Base-by-base conservation (phyloP, 23 tunicate genomes). In the Styela clava region DNA sequence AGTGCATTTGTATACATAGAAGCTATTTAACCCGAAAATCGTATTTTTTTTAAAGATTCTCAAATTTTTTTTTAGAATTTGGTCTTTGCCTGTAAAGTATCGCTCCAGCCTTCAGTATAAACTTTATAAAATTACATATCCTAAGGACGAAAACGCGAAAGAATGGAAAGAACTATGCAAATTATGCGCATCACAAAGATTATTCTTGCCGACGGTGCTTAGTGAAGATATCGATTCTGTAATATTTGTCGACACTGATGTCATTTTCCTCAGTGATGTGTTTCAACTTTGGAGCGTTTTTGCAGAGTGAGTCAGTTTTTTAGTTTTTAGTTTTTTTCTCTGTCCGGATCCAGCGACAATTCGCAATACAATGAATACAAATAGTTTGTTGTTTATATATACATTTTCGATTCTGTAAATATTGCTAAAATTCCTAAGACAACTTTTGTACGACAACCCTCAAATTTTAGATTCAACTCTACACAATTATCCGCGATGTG, bases 221-320 rank as follows among this genome's bases (percentile, higher is more conserved):
- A n/a, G 27, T n/a, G 63, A 56, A 20, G 84, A 85, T 69, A 68
- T 90, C 16, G 84, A 90, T 21, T 78, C 86, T 12, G 52, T 90
- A 5, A 25, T 90, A 2, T 90, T 85, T 82, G 96, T 90, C 9
- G 96, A 90, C 68, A 90, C 96, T 32, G 96, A 90, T 44, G 62
- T 90, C 34, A 61, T 90, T 61, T 90, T 90, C 62, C 28, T 90
- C 19, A 81, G 82, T 35, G 82, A 86, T 0, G 85, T 90, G 2
- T 80, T 85, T 20, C 82, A 90, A 21, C 35, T 90, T 2, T 90
- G 96, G 96, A 30, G 37, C 21, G 21, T 30, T 34, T 90, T 90
- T 56, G 20, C 35, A 74, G 63, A 61, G 96, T 86, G 36, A 71
- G 86, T 52, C 56, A n/a, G 19, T 22, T n/a, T 69, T 25, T 25